Evolutionary conservation across 2,888 invertebrate genomes (phyloP), one percentile per base, ranked within the genome.

Genomic region (Pachycephus smyrnensis): DNA sequence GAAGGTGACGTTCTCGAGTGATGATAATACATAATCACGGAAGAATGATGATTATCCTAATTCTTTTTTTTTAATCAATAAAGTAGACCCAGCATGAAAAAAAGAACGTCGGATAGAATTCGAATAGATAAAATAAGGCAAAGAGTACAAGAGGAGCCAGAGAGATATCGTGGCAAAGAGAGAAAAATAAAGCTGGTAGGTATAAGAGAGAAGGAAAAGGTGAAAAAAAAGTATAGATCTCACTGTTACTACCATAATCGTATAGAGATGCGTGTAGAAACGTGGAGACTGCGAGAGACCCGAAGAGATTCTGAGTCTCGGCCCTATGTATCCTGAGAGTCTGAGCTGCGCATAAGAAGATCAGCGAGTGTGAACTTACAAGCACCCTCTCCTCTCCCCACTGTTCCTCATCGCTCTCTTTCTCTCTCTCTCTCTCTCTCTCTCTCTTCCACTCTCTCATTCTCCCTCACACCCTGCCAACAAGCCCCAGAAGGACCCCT

Each of bases 291-390:
- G 9, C 55, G 55, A 55, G 23, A 55, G 23, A 40, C 40, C 40
- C 40, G 15, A 40, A 40, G 15, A 40, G 40, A 40, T 4, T 9
- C 55, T 23, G 9, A 55, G 55, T 23, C 55, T 23, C 2, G 55
- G 55, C 55, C 55, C 23, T 55, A 55, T 23, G 55, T 55, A 55
- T 55, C 55, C 55, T 3, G 55, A 23, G 55, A 55, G 55, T 55
- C 36, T 33, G 35, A 30, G 32, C 37, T 35, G 35, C 74, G 74
- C 74, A 33, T 74, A 74, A 74, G 74, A 74, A 74, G 74, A 74
- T 74, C 74, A 33, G 35, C 78, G 78, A 78, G 78, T 78, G 78
- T 78, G 78, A 78, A 78, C 78, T 78, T 78, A 78, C 78, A 78
- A 78, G 78, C 78, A 68, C 68, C 74, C 74, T 31, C 36, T 55